Evolutionary conservation across 2,888 invertebrate genomes (phyloP).

Genomic region (Drosophila paranaensis): DNA sequence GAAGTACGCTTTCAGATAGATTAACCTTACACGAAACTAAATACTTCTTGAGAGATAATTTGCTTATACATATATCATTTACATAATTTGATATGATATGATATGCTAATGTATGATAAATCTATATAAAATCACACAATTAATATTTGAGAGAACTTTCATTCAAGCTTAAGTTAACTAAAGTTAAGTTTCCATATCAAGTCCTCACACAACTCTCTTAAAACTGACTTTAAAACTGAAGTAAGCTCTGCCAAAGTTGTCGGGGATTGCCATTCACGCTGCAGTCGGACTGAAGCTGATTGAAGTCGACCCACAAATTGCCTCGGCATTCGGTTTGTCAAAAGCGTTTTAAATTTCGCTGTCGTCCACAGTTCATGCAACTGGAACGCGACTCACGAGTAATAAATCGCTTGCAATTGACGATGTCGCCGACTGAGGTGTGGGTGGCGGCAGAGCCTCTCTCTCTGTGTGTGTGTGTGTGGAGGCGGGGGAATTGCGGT

Average conservation of each 20-base stretch:
- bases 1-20: too few species aligned
- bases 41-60: too few species aligned
- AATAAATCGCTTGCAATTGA: constrained; percentile 44
- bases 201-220: neutral
- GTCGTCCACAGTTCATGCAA: constrained; percentile 5
- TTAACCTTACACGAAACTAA: too few species aligned
- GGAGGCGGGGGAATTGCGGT: neutral
- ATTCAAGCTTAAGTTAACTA: neutral
- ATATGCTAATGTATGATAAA: too few species aligned
- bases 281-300: constrained; percentile 6
- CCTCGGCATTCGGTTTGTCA: constrained; percentile 17
- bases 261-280: neutral
- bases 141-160: neutral
- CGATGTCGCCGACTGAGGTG: constrained; percentile 32
- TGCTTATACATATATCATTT: too few species aligned
- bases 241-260: neutral
- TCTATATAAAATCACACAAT: neutral
- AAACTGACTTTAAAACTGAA: neutral
- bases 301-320: constrained; percentile 13
- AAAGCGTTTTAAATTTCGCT: constrained; percentile 30
- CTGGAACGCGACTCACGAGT: constrained; percentile 18
- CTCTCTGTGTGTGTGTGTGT: too few species aligned
- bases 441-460: neutral
- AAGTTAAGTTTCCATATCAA: neutral
- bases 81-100: too few species aligned